Evolutionary conservation across 2,888 invertebrate species (phyloP), one percentile per base, ranked within the genome.

Genomic region (Epinotia ramella): DNA sequence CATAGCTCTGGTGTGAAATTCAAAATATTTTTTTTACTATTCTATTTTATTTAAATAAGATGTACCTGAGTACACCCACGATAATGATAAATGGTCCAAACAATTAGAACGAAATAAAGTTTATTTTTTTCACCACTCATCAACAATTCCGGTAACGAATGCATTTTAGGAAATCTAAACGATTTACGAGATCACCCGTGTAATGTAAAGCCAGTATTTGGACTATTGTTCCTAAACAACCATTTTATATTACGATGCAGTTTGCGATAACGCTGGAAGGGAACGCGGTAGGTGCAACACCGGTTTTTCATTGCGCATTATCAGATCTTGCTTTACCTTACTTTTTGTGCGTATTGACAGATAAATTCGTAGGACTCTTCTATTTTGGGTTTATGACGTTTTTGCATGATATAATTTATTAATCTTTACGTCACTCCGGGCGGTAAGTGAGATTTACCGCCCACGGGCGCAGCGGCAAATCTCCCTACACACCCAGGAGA

Each of bases 331-430:
- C 57, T 28, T 49, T 20, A 57, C 44, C 73, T 33, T 59, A 33
- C 24, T 44, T 44, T 28, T 84, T 79, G 81, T 79, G 79, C 80
- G 78, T 81, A 81, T 82, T 79, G 62, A 18, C 3, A 18, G 28
- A 60, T 0, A 40, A 40, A 40, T 49, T 49, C 49, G 12, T 49
- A 49, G 16, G 49, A 40, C 40, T 40, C 40, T 40, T 40, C 9
- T 33, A 33, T 40, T 40, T 40, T 40, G 1, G 9, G 40, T 1
- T 40, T 40, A 7, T 7, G 9, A 9, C 9, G 9, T 33, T 33
- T 6, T 33, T 33, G 33, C 33, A 7, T 33, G 1, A 33, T 33
- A 33, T 28, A 28, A 28, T 28, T 28, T 28, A 28, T 28, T 28
- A 28, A 28, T 28, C 1, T 28, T 28, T n/a, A n/a, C n/a, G n/a